Evolutionary conservation across 2,888 invertebrate genomes (phyloP).

Genomic region (Leucozona laternaria): DNA sequence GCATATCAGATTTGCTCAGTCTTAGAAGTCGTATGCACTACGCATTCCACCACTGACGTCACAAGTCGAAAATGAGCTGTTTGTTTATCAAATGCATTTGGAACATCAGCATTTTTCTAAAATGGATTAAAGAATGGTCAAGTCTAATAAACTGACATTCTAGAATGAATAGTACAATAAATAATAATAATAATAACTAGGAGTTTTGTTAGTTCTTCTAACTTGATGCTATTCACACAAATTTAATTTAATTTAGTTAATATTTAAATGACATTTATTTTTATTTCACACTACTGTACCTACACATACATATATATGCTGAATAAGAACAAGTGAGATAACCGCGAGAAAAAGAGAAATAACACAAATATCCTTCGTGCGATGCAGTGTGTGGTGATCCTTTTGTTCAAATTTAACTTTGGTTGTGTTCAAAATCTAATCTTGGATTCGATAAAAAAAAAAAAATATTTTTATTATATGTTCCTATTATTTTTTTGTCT

Average conservation of each 20-base stretch:
- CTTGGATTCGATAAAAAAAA: conserved; percentile 44
- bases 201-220: no score
- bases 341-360: conserved; percentile 39
- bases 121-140: no score
- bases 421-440: conserved; percentile 31
- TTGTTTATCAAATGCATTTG: no score
- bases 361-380: conserved; percentile 45
- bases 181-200: no score
- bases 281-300: conserved; percentile 6
- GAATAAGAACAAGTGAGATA: conserved; percentile 37
- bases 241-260: not conserved
- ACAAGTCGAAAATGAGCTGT: no score
- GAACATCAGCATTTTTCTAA: no score
- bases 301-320: not conserved
- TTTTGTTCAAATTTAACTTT: conserved; percentile 47
- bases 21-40: no score
- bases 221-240: no score
- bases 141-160: no score
- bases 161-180: no score
- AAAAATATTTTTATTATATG: conserved; percentile 45
- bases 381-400: conserved; percentile 43
- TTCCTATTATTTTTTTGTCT: conserved; percentile 38
- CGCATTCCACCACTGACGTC: no score
- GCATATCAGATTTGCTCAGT: no score
- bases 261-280: not conserved